Base-by-base conservation (phyloP, 2,888 invertebrate species). In the Dryobota labecula region DNA sequence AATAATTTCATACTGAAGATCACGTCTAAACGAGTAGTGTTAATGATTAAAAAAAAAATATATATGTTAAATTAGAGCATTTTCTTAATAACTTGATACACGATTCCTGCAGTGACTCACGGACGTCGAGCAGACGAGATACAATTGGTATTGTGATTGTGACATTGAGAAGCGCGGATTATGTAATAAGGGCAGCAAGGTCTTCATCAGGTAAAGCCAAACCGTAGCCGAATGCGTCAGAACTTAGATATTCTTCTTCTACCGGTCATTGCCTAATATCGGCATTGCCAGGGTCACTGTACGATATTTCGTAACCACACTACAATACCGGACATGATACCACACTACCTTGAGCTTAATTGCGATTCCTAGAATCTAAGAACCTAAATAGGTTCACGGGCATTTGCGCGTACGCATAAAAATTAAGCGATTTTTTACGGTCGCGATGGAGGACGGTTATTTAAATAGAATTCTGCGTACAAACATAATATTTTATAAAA, bases 331-430 rank as follows among this genome's bases (percentile, higher is more conserved):
- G 61, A 33, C 4, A 49, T 49, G 30, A 33, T 49, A 49, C 49
- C 43, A n/a, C 33, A 49, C 58, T 58, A 7, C 76, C 76, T 77
- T 76, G 77, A 76, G 53, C 53, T 54, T 78, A 70, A 81, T 81
- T 66, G 30, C 62, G 38, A 67, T 77, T 77, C 76, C 47, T 33
- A 75, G 76, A 79, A 76, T 27, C 36, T 43, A 27, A 57, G 20
- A 58, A 43, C 63, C 49, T 78, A 49, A n/a, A 45, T 49, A 33
- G 47, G n/a, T 33, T 61, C n/a, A 33, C n/a, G 61, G 30, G 30
- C 30, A 78, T 78, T 79, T 76, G 73, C 47, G 24, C 41, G 54
- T 73, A 76, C 80, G 58, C 47, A 64, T 64, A 79, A 43, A 80
- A 43, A 63, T 74, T 74, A 62, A 53, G 51, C 66, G 33, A 53